Conservation (phyloP, 2,888 invertebrate species). For the Drosophila siamana region DNA sequence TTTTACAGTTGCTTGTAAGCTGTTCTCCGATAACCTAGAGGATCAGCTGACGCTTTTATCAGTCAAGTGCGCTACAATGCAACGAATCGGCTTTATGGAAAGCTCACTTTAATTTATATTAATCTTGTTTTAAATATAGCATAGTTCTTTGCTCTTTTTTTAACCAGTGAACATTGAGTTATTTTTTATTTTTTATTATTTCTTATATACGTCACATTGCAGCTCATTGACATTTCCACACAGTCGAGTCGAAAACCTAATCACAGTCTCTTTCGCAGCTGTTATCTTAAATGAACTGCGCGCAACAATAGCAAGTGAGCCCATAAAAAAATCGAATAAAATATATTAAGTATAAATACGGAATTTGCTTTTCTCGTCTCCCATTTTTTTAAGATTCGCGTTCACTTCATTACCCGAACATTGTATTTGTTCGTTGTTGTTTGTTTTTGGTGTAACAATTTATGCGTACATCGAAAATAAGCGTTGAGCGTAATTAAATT, state of each 20-base stretch:
- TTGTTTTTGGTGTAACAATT: constrained; percentile 7
- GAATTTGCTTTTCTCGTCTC: constrained; percentile 39
- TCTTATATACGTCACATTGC: background rate
- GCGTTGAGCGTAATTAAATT: constrained; percentile 68
- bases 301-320: constrained; percentile 37
- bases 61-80: constrained; percentile 17
- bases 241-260: background rate
- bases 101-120: too few relatives aligned
- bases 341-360: too few relatives aligned
- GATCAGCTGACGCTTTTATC: constrained; percentile 32
- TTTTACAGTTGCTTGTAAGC: constrained; percentile 10
- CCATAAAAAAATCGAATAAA: constrained; percentile 11
- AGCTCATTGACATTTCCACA: constrained; percentile 16
- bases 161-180: background rate
- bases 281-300: constrained; percentile 53
- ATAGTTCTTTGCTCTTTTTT: constrained; percentile 14
- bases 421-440: background rate
- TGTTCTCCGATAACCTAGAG: constrained; percentile 46
- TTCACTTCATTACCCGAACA: constrained; percentile 24
- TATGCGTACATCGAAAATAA: constrained; percentile 54
- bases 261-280: constrained; percentile 13
- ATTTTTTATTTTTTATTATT: background rate
- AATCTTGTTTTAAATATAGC: constrained; percentile 11
- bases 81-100: background rate
- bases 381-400: constrained; percentile 27